Percentiles rank a stretch among this genome's conserved stretches.
Conservation (phyloP, 2,888 invertebrate species). For the Orthosia gothica region DNA sequence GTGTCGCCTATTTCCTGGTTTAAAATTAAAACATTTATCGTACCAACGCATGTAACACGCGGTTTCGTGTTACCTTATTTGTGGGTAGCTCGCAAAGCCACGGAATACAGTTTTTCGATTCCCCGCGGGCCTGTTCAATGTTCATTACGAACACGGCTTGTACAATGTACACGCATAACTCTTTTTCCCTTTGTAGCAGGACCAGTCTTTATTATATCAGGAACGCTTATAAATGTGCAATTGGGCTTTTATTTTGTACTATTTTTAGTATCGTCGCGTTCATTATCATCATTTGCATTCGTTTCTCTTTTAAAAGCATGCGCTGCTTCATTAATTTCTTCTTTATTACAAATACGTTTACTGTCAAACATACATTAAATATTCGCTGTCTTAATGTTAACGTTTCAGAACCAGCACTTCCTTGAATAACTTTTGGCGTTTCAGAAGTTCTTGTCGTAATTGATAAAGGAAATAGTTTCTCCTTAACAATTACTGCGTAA, state of each 20-base stretch:
- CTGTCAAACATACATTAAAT: background rate
- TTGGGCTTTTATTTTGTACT: slow-evolving; percentile 11
- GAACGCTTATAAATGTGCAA: slow-evolving; percentile 27
- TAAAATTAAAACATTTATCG: slow-evolving; percentile 29
- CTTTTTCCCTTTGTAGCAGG: slow-evolving; percentile 30
- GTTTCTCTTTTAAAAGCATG: background rate
- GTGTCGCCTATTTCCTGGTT: background rate
- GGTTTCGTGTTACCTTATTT: slow-evolving; percentile 51
- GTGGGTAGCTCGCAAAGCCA: slow-evolving; percentile 47
- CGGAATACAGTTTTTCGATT: slow-evolving; percentile 67
- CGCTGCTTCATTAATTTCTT: background rate
- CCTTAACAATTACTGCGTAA: slow-evolving; percentile 29
- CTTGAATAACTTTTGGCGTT: slow-evolving; percentile 23
- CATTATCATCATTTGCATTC: slow-evolving; percentile 14
- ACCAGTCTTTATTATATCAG: slow-evolving; percentile 26
- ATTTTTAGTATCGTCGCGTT: slow-evolving; percentile 8
- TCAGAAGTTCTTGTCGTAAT: slow-evolving; percentile 18
- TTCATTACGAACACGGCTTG: slow-evolving; percentile 66
- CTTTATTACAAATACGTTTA: background rate
- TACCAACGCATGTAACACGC: slow-evolving; percentile 4
- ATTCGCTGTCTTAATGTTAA: background rate
- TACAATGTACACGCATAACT: slow-evolving; percentile 58
- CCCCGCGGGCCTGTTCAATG: slow-evolving; percentile 66
- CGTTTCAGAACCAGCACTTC: background rate
- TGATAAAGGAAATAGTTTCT: slow-evolving; percentile 24